phyloP scores from a whole-genome alignment of 2,888 invertebrate species.

The Pilophorus perplexus region DNA sequence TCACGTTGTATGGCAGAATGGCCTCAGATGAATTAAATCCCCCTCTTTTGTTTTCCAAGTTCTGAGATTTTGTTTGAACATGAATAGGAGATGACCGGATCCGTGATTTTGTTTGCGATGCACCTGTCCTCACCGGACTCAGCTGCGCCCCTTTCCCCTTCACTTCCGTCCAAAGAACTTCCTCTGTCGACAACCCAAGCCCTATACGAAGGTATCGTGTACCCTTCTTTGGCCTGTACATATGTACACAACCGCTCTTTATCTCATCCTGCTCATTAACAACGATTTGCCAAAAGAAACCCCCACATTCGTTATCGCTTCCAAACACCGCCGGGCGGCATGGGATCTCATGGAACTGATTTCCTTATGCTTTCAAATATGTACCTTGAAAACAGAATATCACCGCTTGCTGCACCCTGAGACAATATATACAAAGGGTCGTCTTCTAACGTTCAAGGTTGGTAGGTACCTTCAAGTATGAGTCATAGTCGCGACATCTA shows the following conservation, averaged over 20 bases:
- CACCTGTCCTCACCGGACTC: constrained; percentile 12
- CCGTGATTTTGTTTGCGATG: constrained; percentile 23
- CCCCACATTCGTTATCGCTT: constrained; percentile 10
- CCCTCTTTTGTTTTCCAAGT: constrained; percentile 1
- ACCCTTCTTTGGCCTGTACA: no score
- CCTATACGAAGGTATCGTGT: neutral
- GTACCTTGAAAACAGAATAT: no score
- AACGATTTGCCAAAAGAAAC: constrained; percentile 10
- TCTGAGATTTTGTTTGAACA: constrained; percentile 5
- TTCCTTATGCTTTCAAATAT: no score
- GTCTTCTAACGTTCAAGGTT: no score
- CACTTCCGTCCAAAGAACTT: neutral
- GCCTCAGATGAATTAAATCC: constrained; percentile 3
- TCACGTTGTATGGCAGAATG: no score
- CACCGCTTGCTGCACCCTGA: no score
- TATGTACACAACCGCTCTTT: neutral
- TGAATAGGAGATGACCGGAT: constrained; percentile 21
- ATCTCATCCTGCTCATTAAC: constrained; percentile 17
- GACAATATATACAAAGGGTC: no score
- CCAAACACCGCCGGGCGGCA: no score
- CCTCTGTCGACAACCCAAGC: neutral
- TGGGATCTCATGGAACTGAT: no score
- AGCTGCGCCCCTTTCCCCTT: constrained; percentile 6
- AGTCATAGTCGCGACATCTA: no score
- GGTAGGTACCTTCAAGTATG: no score